Base-by-base conservation (phyloP, 1,140 invertebrate species). In the Drosophila triauraria region DNA sequence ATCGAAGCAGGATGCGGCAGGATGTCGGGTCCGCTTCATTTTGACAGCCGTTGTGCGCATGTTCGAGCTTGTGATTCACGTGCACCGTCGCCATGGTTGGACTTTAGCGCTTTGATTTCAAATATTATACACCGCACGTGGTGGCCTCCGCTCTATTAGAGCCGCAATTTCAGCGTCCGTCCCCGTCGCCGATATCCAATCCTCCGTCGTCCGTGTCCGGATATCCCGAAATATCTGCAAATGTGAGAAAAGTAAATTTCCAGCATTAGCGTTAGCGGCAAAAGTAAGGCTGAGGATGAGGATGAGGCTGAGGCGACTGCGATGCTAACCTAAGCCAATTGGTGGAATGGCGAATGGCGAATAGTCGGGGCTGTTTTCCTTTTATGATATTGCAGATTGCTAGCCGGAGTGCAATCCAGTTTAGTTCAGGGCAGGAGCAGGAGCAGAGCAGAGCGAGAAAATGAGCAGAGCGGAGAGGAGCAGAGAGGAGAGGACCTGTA, bases 81-180 rank as follows among this genome's bases (percentile, higher is more conserved):
- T 60, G 57, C 58, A 54, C 53, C 78, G 50, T 62, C 64, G 80
- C 76, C 91, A 92, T 83, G 70, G 74, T 80, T 65, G 78, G 82
- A 83, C 69, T 79, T 82, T 81, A 77, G 69, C 75, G 87, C 87
- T 92, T 91, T 92, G 91, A 92, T 92, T 92, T 92, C 91, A 92
- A 92, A 92, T 92, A 92, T 92, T 92, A 91, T 92, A 91, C 80
- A 86, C 72, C 69, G 75, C 77, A 79, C 80, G 50, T 70, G 61
- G 58, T 80, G 51, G 51, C 63, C 59, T 59, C 61, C 50, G 63
- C 83, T 78, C 75, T 60, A 78, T 69, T 61, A 78, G 44, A 70
- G 64, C 25, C 58, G 75, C 74, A 78, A 69, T 77, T 78, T 78
- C 75, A 69, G 56, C 63, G 40, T 54, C 48, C 48, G 67, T 70